These are phyloP conservation scores for Toxotes chatareus DNA, from an alignment of 2,113 vertebrate species.

Conservation along the genomic window DNA sequence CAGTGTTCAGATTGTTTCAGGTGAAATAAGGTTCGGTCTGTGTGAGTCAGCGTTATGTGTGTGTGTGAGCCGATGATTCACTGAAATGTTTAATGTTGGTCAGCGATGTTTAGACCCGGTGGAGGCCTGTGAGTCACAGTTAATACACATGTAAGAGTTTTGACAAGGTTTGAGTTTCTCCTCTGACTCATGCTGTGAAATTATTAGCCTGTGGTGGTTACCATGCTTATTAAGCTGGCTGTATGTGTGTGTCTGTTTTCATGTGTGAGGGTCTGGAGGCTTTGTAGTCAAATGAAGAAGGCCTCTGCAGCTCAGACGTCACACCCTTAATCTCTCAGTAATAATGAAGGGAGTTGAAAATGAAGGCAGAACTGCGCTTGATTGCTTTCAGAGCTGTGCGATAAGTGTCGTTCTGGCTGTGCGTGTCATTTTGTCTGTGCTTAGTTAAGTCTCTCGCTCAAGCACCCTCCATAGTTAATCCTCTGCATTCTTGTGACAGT, in stretches of 20 bases:
- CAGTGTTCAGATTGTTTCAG: conserved; percentile 23
- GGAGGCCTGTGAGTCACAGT: conserved; percentile 51
- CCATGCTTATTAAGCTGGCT: conserved; percentile 12
- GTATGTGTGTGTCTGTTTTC: not conserved
- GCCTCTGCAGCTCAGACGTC: conserved; percentile 28
- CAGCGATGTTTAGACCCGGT: not conserved
- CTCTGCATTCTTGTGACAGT: conserved; percentile 65
- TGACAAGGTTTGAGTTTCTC: conserved; percentile 25
- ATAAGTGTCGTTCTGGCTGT: conserved; percentile 50
- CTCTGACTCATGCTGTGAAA: conserved; percentile 47
- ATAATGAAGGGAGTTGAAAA: conserved; percentile 25
- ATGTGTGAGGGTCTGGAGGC: not conserved
- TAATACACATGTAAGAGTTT: conserved; percentile 19
- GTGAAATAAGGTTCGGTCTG: not conserved
- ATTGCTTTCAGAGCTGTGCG: conserved; percentile 63
- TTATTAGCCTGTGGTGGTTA: not conserved
- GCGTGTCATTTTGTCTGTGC: conserved; percentile 17
- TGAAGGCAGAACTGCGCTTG: conserved; percentile 23
- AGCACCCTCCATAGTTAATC: conserved; percentile 68
- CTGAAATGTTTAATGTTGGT: conserved; percentile 2
- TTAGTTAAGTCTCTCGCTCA: conserved; percentile 43
- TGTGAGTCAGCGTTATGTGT: conserved; percentile 39
- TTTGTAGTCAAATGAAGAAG: conserved; percentile 25
- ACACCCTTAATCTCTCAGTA: conserved; percentile 29
- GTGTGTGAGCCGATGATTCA: conserved; percentile 13